Evolutionary conservation across 53 echinoderm and acorn worm genomes (phyloP).

Genomic region (Glandiceps talaboti): DNA sequence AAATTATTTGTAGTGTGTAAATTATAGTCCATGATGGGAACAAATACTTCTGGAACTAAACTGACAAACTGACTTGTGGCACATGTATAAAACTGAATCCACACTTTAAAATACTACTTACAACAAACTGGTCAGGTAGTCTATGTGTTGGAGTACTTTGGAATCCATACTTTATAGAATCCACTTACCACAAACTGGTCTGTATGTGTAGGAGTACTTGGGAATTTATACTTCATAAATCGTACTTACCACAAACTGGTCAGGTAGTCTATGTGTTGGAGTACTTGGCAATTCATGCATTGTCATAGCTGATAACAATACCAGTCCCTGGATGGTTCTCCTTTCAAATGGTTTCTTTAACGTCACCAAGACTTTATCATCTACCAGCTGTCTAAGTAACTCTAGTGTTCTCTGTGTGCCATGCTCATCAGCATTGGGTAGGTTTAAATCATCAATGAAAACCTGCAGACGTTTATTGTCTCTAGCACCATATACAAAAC

Average conservation of each 20-base stretch:
- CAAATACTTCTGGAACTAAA: no score
- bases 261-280: conserved; percentile 41
- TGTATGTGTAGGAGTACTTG: no score
- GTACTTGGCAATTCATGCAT: conserved; percentile 60
- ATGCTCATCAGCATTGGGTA: conserved; percentile 69
- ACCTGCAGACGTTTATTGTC: conserved; percentile 95
- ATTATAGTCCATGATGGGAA: no score
- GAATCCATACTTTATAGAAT: conserved; percentile 53
- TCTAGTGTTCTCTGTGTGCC: conserved; percentile 89
- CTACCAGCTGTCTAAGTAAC: conserved; percentile 78
- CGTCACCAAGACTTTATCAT: conserved; percentile 74
- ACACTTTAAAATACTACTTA: conserved; percentile 18
- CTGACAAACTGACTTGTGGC: no score
- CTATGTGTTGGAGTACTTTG: conserved; percentile 51
- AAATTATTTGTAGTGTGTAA: no score
- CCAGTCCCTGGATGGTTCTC: conserved; percentile 86
- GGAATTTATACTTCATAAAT: no score
- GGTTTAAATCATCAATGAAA: conserved; percentile 89
- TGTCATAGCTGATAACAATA: conserved; percentile 66
- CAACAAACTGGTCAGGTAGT: conserved; percentile 58
- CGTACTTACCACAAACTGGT: conserved; percentile 52
- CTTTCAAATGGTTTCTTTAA: conserved; percentile 95
- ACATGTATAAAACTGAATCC: no score
- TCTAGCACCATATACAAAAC: conserved; percentile 91
- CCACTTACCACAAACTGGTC: no score